Base-by-base conservation (phyloP, 2,797 vertebrate genomes). In the Leptoclinus maculatus region DNA sequence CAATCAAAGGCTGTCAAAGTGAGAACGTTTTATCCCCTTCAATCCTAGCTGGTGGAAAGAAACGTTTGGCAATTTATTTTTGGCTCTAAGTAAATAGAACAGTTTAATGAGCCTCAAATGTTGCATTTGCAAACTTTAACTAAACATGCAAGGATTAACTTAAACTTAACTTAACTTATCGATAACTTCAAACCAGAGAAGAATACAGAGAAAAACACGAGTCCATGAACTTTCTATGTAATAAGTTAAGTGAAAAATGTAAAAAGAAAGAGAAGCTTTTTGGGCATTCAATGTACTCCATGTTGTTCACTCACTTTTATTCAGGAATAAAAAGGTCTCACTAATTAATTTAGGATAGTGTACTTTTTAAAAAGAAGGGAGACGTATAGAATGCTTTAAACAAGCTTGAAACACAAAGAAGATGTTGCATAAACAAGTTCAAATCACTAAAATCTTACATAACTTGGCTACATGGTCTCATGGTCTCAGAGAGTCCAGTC, bases 401-500 rank as follows among this genome's bases (percentile, higher is more conserved):
- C 1, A 5, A 38, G 60, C 67, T 34, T 25, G 34, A 69, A 29
- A 43, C 8, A 47, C 5, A 9, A 66, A 65, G 16, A 34, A 69
- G 19, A 5, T 32, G 0, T 66, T 57, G 7, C 6, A 38, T 62
- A 36, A 64, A 74, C 27, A 19, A 10, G 27, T 51, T 17, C 58
- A 66, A 59, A 63, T 19, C 7, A 45, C 10, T n/a, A 5, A 27
- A 45, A 19, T 0, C 4, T 74, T 34, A 19, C 25, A n/a, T 65
- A 57, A 74, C 34, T 69, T 83, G 83, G 16, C 82, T 54, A 10
- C 76, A 21, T 83, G 79, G 75, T 63, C 36, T 71, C 76, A 21
- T 83, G 79, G 75, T 63, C 36, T 71, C 16, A 47, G 71, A 78
- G 56, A 19, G 71, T 72, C 83, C 83, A 74, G 79, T 80, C 87